A percentile compares a stretch with the other conserved stretches of the same genome.
Conservation (phyloP, 2,797 vertebrate genomes). For the Esox masquinongy region DNA sequence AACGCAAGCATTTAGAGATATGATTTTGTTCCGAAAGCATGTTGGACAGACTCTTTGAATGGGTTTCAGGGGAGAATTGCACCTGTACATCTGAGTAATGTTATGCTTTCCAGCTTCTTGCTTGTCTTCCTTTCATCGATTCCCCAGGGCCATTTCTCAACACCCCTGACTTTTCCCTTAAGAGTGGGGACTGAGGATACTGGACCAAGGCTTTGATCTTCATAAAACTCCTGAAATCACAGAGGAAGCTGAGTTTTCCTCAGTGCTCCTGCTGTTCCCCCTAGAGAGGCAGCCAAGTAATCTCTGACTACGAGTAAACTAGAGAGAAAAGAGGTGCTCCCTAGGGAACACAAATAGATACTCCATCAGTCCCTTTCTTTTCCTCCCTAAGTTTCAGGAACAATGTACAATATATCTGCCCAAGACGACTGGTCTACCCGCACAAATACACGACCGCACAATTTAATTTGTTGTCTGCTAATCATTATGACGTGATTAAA, state of each 20-base stretch:
- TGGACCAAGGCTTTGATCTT: constrained; percentile 73
- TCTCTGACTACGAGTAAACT: constrained; percentile 67
- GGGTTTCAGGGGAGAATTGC: neutral
- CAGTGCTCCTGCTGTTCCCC: constrained; percentile 61
- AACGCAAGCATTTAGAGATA: neutral
- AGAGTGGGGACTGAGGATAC: constrained; percentile 63
- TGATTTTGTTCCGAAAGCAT: neutral
- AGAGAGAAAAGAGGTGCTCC: constrained; percentile 67
- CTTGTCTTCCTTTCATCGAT: constrained; percentile 55
- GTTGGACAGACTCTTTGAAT: neutral
- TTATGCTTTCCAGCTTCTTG: constrained; percentile 40
- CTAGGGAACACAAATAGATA: constrained; percentile 54
- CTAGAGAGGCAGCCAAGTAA: constrained; percentile 65
- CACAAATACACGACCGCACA: constrained; percentile 5
- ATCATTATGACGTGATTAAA: neutral
- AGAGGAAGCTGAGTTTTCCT: constrained; percentile 63
- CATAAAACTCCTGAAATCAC: constrained; percentile 66
- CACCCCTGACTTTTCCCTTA: constrained; percentile 60
- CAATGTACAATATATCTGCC: constrained; percentile 11
- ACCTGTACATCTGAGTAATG: constrained; percentile 18
- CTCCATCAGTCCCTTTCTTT: constrained; percentile 49
- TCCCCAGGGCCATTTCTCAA: constrained; percentile 66
- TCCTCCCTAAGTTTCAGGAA: constrained; percentile 18
- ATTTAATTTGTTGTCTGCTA: neutral
- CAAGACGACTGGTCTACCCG: constrained; percentile 29